Conservation (phyloP, 2,797 vertebrate species). For the Bradypodion pumilum region DNA sequence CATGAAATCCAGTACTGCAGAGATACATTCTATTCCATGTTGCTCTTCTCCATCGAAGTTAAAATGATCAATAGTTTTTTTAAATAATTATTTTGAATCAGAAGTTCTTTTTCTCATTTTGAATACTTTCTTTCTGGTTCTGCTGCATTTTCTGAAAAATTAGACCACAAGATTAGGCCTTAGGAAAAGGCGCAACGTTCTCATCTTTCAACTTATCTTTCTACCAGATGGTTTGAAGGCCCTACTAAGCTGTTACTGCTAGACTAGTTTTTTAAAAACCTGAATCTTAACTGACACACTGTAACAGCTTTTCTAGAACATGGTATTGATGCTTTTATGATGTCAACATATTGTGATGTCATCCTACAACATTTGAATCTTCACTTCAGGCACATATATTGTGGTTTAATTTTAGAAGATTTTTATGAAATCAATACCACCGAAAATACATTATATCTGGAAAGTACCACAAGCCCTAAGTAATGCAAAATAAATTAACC, state of each 20-base stretch:
- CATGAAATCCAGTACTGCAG: constrained; percentile 11
- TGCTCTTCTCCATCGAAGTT: constrained; percentile 9
- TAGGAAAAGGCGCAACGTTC: constrained; percentile 20
- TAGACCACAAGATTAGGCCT: background rate
- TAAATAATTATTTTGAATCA: background rate
- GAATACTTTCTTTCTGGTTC: background rate
- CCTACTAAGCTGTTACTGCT: background rate
- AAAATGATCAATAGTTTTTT: background rate
- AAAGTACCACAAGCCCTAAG: background rate
- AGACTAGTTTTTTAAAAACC: background rate
- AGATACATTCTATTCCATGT: constrained; percentile 26
- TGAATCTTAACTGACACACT: constrained; percentile 17
- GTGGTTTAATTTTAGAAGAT: background rate
- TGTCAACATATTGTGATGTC: background rate
- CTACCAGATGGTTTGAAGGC: background rate
- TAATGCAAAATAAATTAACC: background rate
- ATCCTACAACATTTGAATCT: background rate
- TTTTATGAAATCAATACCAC: background rate
- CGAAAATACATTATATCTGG: constrained; percentile 46
- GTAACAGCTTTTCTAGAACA: constrained; percentile 24
- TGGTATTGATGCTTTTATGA: constrained; percentile 23
- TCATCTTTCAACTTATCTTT: background rate
- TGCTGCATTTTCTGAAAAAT: background rate
- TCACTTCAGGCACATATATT: constrained; percentile 22
- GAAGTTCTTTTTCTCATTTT: constrained; percentile 18